Conservation (phyloP, 2,113 vertebrate genomes). For the Vidua macroura region DNA sequence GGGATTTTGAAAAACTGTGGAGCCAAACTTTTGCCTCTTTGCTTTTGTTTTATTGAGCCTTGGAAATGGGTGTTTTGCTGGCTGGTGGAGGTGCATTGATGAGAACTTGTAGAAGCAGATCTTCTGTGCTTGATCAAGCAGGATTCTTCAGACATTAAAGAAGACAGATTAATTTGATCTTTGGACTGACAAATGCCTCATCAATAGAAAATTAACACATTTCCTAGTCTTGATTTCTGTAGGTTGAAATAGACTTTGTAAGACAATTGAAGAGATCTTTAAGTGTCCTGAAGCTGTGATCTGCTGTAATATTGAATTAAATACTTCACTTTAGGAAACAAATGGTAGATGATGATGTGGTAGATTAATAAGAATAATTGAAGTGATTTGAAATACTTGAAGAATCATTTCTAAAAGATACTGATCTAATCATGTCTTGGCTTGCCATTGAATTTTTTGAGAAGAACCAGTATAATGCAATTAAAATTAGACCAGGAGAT, state of each 20-base stretch:
- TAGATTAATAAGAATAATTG: neutral
- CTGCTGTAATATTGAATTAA: neutral
- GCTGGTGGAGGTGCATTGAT: neutral
- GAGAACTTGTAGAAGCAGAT: neutral
- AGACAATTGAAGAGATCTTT: neutral
- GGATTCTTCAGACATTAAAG: neutral
- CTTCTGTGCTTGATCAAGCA: neutral
- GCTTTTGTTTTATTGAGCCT: neutral
- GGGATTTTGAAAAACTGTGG: neutral
- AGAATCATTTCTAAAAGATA: neutral
- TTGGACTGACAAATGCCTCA: neutral
- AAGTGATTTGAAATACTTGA: neutral
- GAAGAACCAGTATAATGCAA: neutral
- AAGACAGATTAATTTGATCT: neutral
- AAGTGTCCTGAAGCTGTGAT: neutral
- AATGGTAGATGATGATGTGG: neutral
- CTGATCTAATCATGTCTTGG: neutral
- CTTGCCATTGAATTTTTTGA: neutral
- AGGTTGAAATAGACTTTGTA: neutral
- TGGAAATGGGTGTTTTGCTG: neutral
- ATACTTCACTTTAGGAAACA: neutral
- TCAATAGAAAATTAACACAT: neutral
- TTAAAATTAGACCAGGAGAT: neutral
- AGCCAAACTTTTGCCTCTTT: neutral
- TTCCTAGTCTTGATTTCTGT: neutral